Percentiles rank a stretch among this genome's conserved stretches.
phyloP scores from a whole-genome alignment of 2,113 vertebrate species.

The Brachypteracias leptosomus region DNA sequence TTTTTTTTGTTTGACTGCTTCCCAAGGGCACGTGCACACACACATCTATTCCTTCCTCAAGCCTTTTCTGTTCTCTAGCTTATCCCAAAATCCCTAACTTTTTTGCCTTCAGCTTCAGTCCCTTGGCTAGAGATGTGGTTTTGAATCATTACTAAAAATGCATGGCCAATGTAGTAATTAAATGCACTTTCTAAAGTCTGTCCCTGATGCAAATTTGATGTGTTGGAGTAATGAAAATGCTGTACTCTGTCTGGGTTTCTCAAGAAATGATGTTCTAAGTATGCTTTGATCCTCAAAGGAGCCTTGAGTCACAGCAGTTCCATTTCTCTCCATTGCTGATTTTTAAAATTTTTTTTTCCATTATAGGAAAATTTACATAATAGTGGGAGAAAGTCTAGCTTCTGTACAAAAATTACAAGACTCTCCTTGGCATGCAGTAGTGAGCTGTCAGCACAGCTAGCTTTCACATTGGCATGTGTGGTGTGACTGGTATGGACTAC shows the following conservation, averaged over 20 bases:
- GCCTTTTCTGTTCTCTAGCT: not conserved
- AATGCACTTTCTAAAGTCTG: not conserved
- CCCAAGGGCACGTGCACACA: fast-evolving
- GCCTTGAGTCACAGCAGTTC: not conserved
- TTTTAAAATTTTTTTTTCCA: not conserved
- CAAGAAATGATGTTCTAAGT: not conserved
- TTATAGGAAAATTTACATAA: not conserved
- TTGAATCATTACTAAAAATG: not conserved
- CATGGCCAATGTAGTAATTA: not conserved
- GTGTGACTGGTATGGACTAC: not conserved
- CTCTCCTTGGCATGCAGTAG: not conserved
- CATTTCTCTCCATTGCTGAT: fast-evolving
- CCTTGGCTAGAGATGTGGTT: not conserved
- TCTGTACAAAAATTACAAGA: not conserved
- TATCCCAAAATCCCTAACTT: not conserved
- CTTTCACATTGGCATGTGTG: not conserved
- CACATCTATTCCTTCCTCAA: fast-evolving
- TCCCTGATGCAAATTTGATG: not conserved
- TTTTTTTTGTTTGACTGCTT: not conserved
- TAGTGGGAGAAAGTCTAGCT: not conserved
- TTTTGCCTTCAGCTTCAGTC: not conserved
- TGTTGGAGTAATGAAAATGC: not conserved
- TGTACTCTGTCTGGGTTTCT: not conserved
- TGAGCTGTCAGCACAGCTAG: not conserved
- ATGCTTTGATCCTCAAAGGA: not conserved